A percentile compares a stretch with the other conserved stretches of the same genome.
Conservation (phyloP, 2,113 vertebrate genomes). For the Nanger granti region DNA sequence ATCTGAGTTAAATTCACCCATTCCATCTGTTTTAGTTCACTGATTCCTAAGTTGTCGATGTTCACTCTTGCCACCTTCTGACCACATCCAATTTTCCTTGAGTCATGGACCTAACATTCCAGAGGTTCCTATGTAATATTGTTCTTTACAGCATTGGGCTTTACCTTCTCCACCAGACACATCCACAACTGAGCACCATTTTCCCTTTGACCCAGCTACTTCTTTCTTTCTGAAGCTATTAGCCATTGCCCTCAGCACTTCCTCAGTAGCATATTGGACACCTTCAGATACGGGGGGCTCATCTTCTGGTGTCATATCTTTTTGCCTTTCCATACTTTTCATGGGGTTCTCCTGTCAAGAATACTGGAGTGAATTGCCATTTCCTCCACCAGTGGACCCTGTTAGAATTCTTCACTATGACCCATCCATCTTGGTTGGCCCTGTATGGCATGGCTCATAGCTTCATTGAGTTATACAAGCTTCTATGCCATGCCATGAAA, state of each 20-base stretch:
- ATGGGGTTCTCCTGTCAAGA: neutral
- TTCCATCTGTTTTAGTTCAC: neutral
- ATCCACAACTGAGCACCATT: neutral
- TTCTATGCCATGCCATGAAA: neutral
- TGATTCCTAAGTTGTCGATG: neutral
- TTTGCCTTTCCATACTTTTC: neutral
- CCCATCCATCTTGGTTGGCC: neutral
- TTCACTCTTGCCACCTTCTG: neutral
- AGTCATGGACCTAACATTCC: neutral
- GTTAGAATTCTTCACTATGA: neutral
- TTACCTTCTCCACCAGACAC: neutral
- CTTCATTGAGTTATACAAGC: neutral
- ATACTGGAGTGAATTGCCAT: neutral
- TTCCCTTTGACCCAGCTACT: neutral
- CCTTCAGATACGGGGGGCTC: neutral
- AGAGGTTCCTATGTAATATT: neutral
- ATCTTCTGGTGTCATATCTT: neutral
- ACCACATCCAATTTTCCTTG: neutral
- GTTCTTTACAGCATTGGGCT: neutral
- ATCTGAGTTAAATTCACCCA: neutral
- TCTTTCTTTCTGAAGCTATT: neutral
- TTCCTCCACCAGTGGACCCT: neutral
- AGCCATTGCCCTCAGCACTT: neutral
- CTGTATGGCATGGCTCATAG: neutral
- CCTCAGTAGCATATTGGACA: neutral